Percentiles rank a stretch among this genome's conserved stretches.
Evolutionary conservation across 1,140 invertebrate species (phyloP).

Genomic region (Centruroides sculpturatus): DNA sequence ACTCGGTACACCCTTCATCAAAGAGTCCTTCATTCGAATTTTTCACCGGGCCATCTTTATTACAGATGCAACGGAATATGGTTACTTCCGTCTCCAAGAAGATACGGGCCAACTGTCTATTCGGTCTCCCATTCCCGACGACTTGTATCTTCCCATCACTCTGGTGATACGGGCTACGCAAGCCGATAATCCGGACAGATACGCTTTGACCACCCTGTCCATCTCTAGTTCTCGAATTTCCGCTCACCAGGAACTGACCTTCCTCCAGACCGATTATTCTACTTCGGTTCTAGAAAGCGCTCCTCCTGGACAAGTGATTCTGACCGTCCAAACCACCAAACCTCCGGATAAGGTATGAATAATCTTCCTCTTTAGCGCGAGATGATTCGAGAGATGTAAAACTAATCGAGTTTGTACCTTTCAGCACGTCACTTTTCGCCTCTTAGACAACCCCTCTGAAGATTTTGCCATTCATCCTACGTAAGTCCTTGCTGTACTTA

Average conservation of each 20-base stretch:
- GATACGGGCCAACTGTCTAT: constrained; percentile 45
- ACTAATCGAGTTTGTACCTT: background rate
- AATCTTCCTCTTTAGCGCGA: background rate
- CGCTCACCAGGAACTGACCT: constrained; percentile 39
- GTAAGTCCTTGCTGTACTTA: constrained; percentile 2
- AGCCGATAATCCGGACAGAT: constrained; percentile 72
- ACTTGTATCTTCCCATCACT: constrained; percentile 44
- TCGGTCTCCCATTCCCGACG: constrained; percentile 36
- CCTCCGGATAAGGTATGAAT: constrained; percentile 38
- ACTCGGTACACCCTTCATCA: no score
- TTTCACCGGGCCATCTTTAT: background rate
- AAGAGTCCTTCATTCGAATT: no score
- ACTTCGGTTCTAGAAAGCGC: constrained; percentile 58
- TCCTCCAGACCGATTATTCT: constrained; percentile 54
- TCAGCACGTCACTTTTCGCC: constrained; percentile 10
- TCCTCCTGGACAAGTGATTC: constrained; percentile 40
- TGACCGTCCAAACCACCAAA: constrained; percentile 35
- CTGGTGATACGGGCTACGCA: constrained; percentile 70
- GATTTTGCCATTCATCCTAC: constrained; percentile 15
- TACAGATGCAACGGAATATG: constrained; percentile 31
- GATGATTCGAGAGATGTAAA: no score
- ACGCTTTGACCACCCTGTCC: constrained; percentile 63
- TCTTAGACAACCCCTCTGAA: constrained; percentile 10
- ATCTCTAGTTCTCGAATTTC: constrained; percentile 35
- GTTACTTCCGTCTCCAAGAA: constrained; percentile 40